Evolutionary conservation across 53 echinoderm and acorn worm genomes (phyloP), one percentile per base, ranked within the genome.

Genomic region (Crossaster papposus): DNA sequence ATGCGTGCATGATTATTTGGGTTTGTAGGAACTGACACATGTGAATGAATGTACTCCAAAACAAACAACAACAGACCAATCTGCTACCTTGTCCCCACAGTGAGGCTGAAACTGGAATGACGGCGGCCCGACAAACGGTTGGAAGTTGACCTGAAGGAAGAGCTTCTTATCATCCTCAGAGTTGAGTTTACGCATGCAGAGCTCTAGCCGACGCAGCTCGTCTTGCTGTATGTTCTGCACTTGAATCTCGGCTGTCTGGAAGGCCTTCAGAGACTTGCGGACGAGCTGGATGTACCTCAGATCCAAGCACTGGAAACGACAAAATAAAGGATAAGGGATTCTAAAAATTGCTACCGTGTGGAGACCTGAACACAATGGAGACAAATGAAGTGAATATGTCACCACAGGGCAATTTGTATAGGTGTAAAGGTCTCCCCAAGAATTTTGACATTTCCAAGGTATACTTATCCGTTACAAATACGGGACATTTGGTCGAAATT

Each of bases 221-320:
- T 97, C 97, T 38, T 92, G 91, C 72, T 93, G 94, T 32, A 94
- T 81, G 81, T 86, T 90, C 55, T 93, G 82, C 58, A 95, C 86
- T 52, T 97, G 94, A 23, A 83, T 72, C 85, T 93, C 81, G 0
- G 97, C 89, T 2, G 94, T 88, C 70, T 94, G 97, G 89, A 93
- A 94, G 63, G 95, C 93, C 33, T 81, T 70, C 29, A 95, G 83
- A 38, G 91, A 93, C 83, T 91, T 92, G 24, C 90, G 90, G 58
- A 92, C 90, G 78, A 94, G 90, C 70, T 94, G 80, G 64, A 95
- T 92, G 65, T 95, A 97, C 76, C 93, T 92, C 28, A 97, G 90
- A 55, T 97, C 97, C 38, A 97, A 78, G 78, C 95, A 97, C 97
- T 97, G 53, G 9, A n/a, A n/a, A n/a, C n/a, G n/a, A n/a, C n/a